Conservation (phyloP, 2,888 invertebrate genomes). For the Torymus aiolomorphi region DNA sequence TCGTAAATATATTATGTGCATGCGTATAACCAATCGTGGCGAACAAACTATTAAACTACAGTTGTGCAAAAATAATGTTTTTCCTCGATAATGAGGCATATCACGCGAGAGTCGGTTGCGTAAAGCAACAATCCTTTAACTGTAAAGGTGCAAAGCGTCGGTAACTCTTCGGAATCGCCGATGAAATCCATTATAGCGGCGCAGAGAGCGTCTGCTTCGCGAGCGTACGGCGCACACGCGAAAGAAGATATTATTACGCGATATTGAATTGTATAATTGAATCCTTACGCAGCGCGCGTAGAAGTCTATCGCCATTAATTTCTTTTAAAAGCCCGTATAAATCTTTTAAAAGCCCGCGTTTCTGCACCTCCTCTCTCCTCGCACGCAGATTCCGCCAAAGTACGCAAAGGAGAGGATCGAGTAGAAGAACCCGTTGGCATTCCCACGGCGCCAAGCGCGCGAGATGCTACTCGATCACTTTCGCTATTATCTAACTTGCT, state of each 20-base stretch:
- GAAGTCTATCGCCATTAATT: constrained; percentile 9
- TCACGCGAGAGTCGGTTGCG: too few relatives aligned
- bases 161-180: background rate
- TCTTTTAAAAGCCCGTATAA: background rate
- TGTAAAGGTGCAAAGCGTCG: constrained; percentile 3
- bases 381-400: too few relatives aligned
- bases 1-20: too few relatives aligned
- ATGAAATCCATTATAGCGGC: background rate
- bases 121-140: background rate
- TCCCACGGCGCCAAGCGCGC: constrained; percentile 29
- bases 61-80: too few relatives aligned
- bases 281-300: background rate
- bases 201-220: background rate
- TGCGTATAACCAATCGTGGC: too few relatives aligned
- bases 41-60: too few relatives aligned
- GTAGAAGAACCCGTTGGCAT: background rate
- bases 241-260: constrained; percentile 30
- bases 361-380: too few relatives aligned
- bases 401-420: too few relatives aligned
- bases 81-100: too few relatives aligned
- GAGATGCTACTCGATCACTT: constrained; percentile 60
- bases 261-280: constrained; percentile 47
- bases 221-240: background rate
- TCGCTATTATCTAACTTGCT: constrained; percentile 66
- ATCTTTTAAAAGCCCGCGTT: too few relatives aligned